A percentile compares a stretch with the other conserved stretches of the same genome.
phyloP scores from a whole-genome alignment of 2,113 vertebrate species.

The Ceyx cyanopectus region DNA sequence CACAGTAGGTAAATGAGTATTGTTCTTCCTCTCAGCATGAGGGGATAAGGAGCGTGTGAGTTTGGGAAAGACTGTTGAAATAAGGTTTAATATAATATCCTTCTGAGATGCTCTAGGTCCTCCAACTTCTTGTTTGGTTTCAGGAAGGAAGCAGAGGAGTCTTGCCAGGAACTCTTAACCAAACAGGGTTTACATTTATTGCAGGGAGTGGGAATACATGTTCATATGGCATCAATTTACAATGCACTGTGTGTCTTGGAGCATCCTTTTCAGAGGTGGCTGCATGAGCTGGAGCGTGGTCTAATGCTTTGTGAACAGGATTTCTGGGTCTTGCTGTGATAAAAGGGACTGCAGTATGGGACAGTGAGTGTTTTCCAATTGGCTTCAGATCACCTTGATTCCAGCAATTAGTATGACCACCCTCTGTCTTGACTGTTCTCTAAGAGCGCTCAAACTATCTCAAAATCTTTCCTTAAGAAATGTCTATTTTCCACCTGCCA shows the following conservation, averaged over 20 bases:
- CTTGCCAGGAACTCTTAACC: constrained; percentile 25
- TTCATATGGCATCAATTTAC: constrained; percentile 15
- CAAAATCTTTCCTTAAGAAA: not conserved
- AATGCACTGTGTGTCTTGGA: not conserved
- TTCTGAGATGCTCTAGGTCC: not conserved
- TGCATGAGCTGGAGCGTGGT: not conserved
- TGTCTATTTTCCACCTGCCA: not conserved
- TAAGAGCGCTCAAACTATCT: not conserved
- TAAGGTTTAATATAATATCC: not conserved
- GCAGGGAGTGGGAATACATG: not conserved
- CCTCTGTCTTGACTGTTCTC: not conserved
- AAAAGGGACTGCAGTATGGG: not conserved
- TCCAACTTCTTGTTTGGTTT: not conserved
- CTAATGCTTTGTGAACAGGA: not conserved
- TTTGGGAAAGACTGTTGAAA: not conserved
- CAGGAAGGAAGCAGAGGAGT: not conserved
- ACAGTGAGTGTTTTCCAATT: not conserved
- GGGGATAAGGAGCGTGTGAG: not conserved
- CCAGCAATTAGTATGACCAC: not conserved
- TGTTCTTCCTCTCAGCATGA: not conserved
- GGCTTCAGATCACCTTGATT: constrained; percentile 13
- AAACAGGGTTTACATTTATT: not conserved
- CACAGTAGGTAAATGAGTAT: not conserved
- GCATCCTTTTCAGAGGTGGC: not conserved
- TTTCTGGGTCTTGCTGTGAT: constrained; percentile 28